Base-by-base conservation (phyloP, 2,113 vertebrate genomes). In the Gymnocephalus cernua region DNA sequence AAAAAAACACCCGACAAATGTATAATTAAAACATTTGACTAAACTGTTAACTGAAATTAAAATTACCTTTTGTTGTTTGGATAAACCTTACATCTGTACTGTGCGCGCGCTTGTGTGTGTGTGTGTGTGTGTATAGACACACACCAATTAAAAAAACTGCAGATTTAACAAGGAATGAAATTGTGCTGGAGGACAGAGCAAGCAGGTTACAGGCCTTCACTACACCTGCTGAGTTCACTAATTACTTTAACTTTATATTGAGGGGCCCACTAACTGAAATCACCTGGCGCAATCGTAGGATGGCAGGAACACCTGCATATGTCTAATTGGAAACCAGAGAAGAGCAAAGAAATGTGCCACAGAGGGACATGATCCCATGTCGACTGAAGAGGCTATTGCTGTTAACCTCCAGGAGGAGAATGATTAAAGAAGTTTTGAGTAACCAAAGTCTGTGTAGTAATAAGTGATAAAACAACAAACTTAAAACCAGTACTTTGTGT, bases 291-390 rank as follows among this genome's bases (percentile, higher is more conserved):
- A 41, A 35, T 50, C 13, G 57, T 7, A 16, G 23, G n/a, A 35
- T 16, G 44, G 50, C 13, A 0, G 21, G 7, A 41, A 48, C 64
- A 69, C 74, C 82, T 77, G 66, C 62, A 82, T 32, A 75, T 29
- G 69, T 50, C 59, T 77, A 80, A 83, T 50, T 32, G 35, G 76
- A 83, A 85, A 79, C 44, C 69, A 62, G 67, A 77, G 12, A 75
- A 50, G n/a, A 16, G 25, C 23, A 45, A n/a, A 56, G 44, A 72
- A 80, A 45, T 44, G 51, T 41, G 25, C 21, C 45, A 66, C 54
- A 76, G 6, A 18, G 66, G 18, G 56, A 27, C 6, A 1, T 15
- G 50, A 74, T 70, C 58, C 21, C 56, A 32, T 47, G 23, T 54
- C 12, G 8, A 75, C 65, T 35, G 70, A 62, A 58, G 14, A 57